A percentile compares a stretch with the other conserved stretches of the same genome.
These are phyloP conservation scores for Dipodomys spectabilis DNA, from an alignment of 2,113 vertebrate species.

Conservation along the genomic window DNA sequence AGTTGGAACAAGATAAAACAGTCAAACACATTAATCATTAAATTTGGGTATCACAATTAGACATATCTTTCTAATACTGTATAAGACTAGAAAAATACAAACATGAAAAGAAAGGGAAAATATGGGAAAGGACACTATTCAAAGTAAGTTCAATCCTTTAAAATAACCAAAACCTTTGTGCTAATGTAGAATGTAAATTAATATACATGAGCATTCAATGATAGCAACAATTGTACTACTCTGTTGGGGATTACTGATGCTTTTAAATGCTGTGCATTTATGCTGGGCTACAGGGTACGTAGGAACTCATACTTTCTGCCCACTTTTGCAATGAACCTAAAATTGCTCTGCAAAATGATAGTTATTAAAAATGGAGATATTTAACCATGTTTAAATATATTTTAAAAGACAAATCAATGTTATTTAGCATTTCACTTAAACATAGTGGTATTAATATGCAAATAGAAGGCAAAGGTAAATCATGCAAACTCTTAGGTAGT, in stretches of 20 bases:
- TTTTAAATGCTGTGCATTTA: not conserved
- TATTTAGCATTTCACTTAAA: not conserved
- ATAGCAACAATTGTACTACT: not conserved
- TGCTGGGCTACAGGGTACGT: not conserved
- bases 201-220: not conserved
- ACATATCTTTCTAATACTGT: not conserved
- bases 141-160: not conserved
- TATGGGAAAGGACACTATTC: not conserved
- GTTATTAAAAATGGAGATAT: not conserved
- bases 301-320: not conserved
- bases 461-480: not conserved
- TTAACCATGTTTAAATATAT: not conserved
- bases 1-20: not conserved
- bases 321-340: not conserved
- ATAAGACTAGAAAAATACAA: not conserved
- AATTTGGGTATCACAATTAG: not conserved
- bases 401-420: not conserved
- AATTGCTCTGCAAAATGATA: constrained; percentile 10
- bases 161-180: not conserved
- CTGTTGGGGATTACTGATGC: not conserved
- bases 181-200: not conserved
- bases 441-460: not conserved
- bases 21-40: not conserved
- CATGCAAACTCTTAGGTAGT: not conserved
- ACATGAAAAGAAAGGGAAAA: not conserved